Evolutionary conservation across 2,888 invertebrate genomes (phyloP).

Genomic region (Allacma fusca): DNA sequence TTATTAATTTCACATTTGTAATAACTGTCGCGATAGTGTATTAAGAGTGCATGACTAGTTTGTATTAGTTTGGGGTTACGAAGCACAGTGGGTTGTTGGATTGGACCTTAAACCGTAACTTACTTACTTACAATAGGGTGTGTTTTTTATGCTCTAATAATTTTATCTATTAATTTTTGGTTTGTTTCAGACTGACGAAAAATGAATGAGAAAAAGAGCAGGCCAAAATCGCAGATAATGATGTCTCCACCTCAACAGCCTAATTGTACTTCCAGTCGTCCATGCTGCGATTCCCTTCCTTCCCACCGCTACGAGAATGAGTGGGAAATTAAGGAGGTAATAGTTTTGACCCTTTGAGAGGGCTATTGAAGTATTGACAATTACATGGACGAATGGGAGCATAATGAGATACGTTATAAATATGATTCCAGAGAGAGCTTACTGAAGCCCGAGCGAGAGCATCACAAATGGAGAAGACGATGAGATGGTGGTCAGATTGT

Average conservation of each 20-base stretch:
- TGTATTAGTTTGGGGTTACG: no score
- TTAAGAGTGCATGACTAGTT: no score
- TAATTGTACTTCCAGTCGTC: conserved; percentile 37
- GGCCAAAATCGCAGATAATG: conserved; percentile 52
- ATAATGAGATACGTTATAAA: background rate
- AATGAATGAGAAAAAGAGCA: conserved; percentile 49
- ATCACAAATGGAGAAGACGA: conserved; percentile 98
- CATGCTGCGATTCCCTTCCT: conserved; percentile 50
- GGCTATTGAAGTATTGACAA: no score
- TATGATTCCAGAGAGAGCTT: conserved; percentile 70
- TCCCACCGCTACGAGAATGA: conserved; percentile 54
- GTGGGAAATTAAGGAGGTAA: conserved; percentile 53
- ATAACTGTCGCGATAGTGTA: no score
- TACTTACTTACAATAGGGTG: no score
- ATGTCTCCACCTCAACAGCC: conserved; percentile 42
- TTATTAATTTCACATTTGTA: no score
- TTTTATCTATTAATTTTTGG: no score
- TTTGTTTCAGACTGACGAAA: background rate
- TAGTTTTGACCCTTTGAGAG: background rate
- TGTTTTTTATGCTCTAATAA: no score
- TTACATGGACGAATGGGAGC: no score
- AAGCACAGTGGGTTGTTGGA: no score
- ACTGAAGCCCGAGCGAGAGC: conserved; percentile 94
- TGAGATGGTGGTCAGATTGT: conserved; percentile 98
- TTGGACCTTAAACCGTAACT: no score